phyloP scores from a whole-genome alignment of 2,888 invertebrate genomes.

The Megamerina dolium region DNA sequence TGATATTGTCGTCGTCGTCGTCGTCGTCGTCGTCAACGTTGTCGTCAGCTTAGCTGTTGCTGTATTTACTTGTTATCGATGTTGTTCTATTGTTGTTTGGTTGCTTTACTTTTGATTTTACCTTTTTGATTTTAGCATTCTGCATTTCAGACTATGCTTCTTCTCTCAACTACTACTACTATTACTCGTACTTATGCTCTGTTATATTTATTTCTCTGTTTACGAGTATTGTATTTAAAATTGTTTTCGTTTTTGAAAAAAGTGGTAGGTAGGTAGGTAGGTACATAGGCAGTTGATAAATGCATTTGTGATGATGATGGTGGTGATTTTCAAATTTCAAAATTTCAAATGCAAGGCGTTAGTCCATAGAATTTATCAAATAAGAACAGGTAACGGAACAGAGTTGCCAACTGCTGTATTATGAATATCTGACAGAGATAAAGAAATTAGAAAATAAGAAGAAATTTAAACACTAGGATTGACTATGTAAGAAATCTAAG shows the following conservation, averaged over 20 bases:
- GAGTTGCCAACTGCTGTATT: slow-evolving; percentile 31
- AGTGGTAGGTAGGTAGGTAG: too few species aligned
- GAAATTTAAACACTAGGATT: too few species aligned
- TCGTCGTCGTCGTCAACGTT: too few species aligned
- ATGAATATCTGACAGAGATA: slow-evolving; percentile 2
- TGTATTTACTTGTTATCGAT: slow-evolving; percentile 10
- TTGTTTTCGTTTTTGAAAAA: too few species aligned
- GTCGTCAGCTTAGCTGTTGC: slow-evolving; percentile 17
- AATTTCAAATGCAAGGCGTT: slow-evolving; percentile 16
- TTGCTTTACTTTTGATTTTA: slow-evolving; percentile 2
- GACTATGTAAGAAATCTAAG: too few species aligned
- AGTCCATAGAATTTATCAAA: slow-evolving; percentile 6
- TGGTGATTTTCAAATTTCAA: slow-evolving; percentile 14
- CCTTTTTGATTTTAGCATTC: slow-evolving; percentile 6
- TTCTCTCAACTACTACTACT: too few species aligned
- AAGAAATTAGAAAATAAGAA: neutral
- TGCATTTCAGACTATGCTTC: too few species aligned
- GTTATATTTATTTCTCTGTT: too few species aligned
- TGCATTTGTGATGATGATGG: neutral
- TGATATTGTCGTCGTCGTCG: too few species aligned
- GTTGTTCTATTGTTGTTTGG: slow-evolving; percentile 1
- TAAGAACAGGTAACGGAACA: slow-evolving; percentile 32
- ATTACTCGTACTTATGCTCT: too few species aligned
- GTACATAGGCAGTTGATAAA: too few species aligned
- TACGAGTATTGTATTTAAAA: too few species aligned